A percentile compares a stretch with the other conserved stretches of the same genome.
Evolutionary conservation across 2,113 vertebrate species (phyloP).

Genomic region (Machaerirhynchus nigripectus): DNA sequence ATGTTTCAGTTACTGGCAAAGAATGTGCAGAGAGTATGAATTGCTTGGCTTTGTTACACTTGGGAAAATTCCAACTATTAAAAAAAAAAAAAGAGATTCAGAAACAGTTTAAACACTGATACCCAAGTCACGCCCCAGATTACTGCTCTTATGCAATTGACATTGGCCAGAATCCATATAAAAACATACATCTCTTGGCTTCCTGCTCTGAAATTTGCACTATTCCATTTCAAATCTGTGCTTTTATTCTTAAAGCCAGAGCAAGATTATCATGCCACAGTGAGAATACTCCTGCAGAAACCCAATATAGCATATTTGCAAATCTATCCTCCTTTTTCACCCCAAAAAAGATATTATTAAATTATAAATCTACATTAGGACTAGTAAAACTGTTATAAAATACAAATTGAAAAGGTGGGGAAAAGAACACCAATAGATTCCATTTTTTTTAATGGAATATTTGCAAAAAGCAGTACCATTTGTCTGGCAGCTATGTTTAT

Average conservation of each 20-base stretch:
- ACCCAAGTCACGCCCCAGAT: conserved; percentile 39
- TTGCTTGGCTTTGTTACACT: conserved; percentile 42
- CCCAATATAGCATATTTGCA: not conserved
- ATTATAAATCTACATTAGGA: not conserved
- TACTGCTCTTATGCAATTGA: conserved; percentile 35
- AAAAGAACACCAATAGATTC: not conserved
- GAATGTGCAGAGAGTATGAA: not conserved
- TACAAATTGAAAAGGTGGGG: not conserved
- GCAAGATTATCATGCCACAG: not conserved
- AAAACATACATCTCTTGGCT: conserved; percentile 39
- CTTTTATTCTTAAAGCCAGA: not conserved
- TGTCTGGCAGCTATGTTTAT: not conserved
- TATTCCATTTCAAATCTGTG: not conserved
- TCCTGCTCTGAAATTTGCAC: not conserved
- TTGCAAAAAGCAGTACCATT: not conserved
- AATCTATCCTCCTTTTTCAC: not conserved
- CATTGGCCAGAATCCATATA: conserved; percentile 17
- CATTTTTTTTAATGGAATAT: not conserved
- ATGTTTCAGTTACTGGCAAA: conserved; percentile 1
- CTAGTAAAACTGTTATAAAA: not conserved
- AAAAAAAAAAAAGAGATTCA: not conserved
- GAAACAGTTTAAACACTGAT: conserved; percentile 53
- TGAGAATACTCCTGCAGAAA: not conserved
- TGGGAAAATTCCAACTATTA: conserved; percentile 50
- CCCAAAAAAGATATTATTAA: not conserved